Evolutionary conservation across 1,140 invertebrate species (phyloP).

Genomic region (Pogonognathellus flavescens): DNA sequence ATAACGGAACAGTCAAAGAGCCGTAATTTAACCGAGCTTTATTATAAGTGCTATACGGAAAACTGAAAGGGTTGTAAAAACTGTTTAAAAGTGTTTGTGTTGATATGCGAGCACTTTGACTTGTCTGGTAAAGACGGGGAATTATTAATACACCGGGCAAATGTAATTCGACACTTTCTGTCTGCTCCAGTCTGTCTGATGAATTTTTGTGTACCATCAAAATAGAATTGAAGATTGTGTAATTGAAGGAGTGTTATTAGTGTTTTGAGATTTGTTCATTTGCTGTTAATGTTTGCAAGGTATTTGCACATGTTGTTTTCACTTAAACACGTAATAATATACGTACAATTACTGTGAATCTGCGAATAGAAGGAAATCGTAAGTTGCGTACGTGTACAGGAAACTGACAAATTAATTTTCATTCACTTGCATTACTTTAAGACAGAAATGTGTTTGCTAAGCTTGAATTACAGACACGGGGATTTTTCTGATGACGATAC

Average conservation of each 20-base stretch:
- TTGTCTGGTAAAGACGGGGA: not conserved
- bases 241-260: not conserved
- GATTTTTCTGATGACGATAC: slow-evolving; percentile 4
- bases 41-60: no score
- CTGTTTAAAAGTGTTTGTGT: not conserved
- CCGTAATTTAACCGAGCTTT: no score
- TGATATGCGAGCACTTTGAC: not conserved
- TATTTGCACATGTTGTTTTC: not conserved
- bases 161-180: slow-evolving; percentile 16
- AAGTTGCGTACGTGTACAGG: not conserved
- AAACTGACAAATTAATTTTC: no score
- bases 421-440: no score
- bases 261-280: not conserved
- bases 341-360: not conserved
- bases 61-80: not conserved
- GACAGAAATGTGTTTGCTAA: no score
- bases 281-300: not conserved
- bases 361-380: not conserved
- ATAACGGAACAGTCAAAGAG: no score
- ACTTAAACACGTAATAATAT: not conserved
- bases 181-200: not conserved
- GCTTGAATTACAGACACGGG: not conserved
- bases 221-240: not conserved
- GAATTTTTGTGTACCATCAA: not conserved
- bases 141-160: not conserved